A percentile compares a stretch with the other conserved stretches of the same genome.
These are phyloP conservation scores for Halisarca cf. caerulea DNA, from an alignment of 37 sponge, comb jelly and placozoan species.

Conservation along the genomic window DNA sequence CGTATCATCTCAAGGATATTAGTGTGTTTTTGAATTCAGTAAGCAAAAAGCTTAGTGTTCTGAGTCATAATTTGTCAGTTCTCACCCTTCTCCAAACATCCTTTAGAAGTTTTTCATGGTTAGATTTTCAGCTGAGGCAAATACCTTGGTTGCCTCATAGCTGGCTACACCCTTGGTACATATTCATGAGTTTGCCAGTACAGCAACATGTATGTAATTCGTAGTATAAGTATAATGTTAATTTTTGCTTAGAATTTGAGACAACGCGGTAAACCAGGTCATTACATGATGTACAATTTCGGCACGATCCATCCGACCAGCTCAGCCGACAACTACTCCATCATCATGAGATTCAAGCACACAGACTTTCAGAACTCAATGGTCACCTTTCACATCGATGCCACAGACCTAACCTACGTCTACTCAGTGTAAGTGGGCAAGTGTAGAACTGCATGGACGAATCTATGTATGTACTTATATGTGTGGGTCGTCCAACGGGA, in stretches of 20 bases:
- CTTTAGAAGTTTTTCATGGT: too few species aligned
- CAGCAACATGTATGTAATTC: background rate
- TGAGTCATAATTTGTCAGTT: too few species aligned
- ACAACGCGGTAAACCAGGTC: constrained; percentile 35
- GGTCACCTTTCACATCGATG: constrained; percentile 72
- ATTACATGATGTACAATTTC: constrained; percentile 64
- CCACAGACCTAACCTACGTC: constrained; percentile 62
- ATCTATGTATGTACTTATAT: background rate
- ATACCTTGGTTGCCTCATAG: background rate
- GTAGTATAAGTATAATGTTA: background rate
- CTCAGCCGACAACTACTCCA: constrained; percentile 51
- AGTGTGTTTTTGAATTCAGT: too few species aligned
- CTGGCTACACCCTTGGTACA: background rate
- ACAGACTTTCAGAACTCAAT: constrained; percentile 71
- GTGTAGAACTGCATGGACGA: background rate
- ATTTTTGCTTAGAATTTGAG: constrained; percentile 33
- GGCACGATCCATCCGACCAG: constrained; percentile 61
- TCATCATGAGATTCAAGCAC: constrained; percentile 53
- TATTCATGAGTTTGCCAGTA: too few species aligned
- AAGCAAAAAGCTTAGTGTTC: too few species aligned
- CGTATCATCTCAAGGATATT: too few species aligned
- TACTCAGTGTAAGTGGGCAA: constrained; percentile 37
- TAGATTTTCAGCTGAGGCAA: background rate
- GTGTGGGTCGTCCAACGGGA: background rate
- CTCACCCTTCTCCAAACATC: too few species aligned